Base-by-base conservation (phyloP, 2,888 invertebrate genomes). In the Watsonalla cultraria region DNA sequence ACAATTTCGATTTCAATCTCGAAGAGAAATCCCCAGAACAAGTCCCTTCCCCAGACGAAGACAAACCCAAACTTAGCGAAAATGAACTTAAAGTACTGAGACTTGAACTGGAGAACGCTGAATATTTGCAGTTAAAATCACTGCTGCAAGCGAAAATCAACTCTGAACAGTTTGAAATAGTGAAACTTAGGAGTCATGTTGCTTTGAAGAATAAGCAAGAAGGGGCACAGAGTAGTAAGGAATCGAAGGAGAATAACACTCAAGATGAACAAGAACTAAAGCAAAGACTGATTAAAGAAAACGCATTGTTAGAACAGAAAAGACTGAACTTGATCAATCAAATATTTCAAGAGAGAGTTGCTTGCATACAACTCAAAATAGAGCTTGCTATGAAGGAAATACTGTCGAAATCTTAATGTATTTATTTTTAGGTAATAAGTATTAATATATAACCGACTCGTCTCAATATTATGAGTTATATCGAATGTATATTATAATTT, bases 81-180 rank as follows among this genome's bases (percentile, higher is more conserved):
- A 92, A 92, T 55, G 93, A 93, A 68, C 71, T 91, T 0, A 91
- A 90, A 68, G 84, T 94, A 39, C 74, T 93, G 49, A 80, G 93
- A 52, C 73, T 94, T 6, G 93, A 94, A 74, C 80, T 94, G n/a
- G 94, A 94, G 76, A 93, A 94, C 64, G 92, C 92, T 2, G 93
- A 93, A 64, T 89, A 94, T 58, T 77, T 94, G 35, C 93, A 93
- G 60, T 89, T 96, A 68, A 95, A 95, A 62, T 92, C 93, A 0
- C 89, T 94, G 49, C 80, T 96, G 9, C 93, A 94, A 72, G 92
- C 93, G 0, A 93, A 94, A 72, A 95, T 96, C 53, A 93, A 93
- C 70, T 92, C 92, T 0, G 96, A 96, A 81, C 93, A 93, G 65
- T 93, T 93, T 46, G 95, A 96, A 86, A 94, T 96, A 11, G 92